These are phyloP conservation scores for Andricus quercusramuli DNA, from an alignment of 2,888 invertebrate species.

Conservation along the genomic window DNA sequence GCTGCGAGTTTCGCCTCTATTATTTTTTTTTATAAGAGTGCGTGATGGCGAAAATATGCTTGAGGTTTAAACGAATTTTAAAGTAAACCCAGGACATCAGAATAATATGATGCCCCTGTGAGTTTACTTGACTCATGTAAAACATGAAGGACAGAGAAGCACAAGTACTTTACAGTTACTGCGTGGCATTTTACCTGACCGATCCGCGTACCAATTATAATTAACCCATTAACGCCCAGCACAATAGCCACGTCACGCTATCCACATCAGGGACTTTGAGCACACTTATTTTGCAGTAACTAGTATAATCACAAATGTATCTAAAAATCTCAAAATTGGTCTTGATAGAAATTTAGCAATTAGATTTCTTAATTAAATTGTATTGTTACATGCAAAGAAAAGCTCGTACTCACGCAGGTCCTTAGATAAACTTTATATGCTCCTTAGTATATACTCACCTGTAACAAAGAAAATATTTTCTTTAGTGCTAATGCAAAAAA, in stretches of 20 bases:
- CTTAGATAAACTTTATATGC: constrained; percentile 10
- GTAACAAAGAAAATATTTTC: constrained; percentile 31
- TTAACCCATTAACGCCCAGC: not conserved
- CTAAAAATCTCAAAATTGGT: no score
- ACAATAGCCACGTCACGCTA: not conserved
- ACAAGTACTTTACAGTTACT: not conserved
- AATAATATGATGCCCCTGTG: no score
- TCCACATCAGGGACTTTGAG: not conserved
- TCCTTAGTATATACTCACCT: constrained; percentile 12
- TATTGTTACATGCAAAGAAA: no score
- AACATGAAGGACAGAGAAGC: not conserved
- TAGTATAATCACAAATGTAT: no score
- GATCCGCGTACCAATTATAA: not conserved
- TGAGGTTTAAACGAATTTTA: not conserved
- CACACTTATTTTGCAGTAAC: not conserved
- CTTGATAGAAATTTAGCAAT: no score
- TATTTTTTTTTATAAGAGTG: constrained; percentile 17
- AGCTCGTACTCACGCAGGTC: constrained; percentile 14
- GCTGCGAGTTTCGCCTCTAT: constrained; percentile 54
- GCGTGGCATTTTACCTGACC: constrained; percentile 9
- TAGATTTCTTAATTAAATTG: no score
- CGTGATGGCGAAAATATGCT: not conserved
- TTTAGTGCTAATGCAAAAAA: constrained; percentile 4
- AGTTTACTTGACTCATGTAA: no score
- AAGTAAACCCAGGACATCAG: no score